Base-by-base conservation (phyloP, 2,797 vertebrate genomes). In the Poeciliopsis presidionis region DNA sequence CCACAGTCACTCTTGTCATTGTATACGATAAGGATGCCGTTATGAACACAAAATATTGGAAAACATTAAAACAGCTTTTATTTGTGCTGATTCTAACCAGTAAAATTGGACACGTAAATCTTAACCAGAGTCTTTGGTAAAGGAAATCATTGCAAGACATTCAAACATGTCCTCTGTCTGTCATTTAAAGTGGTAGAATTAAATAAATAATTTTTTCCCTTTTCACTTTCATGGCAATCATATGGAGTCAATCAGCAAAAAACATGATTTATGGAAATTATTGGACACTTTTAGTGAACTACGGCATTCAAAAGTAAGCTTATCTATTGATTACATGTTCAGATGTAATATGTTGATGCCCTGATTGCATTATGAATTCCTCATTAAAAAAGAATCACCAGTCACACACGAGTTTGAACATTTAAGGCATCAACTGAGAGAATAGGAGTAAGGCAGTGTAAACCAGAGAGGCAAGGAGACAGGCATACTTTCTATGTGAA, bases 271-370 rank as follows among this genome's bases (percentile, higher is more conserved):
- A 65, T 65, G 41, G 8, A 49, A 59, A 59, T 59, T 30, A 45
- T 59, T 43, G 18, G 43, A 74, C n/a, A 41, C 25, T 51, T 47
- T n/a, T n/a, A 72, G 33, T 72, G 7, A 74, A 59, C 39, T 59
- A n/a, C 39, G 57, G 7, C 39, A 39, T 65, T 65, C 18, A 22
- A 39, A 20, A 22, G 20, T 57, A 74, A 57, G 49, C 14, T 12
- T 18, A 55, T 25, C 22, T 73, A 55, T 73, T 57, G 36, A 55
- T 73, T 73, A 28, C 7, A n/a, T 43, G 51, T 73, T 55, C 47
- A 43, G 25, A 61, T 74, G n/a, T 20, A 57, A 14, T n/a, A 55
- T 59, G 55, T 51, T 46, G 28, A 30, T 61, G n/a, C 18, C 16
- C 28, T 53, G 49, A 22, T 57, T 74, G 36, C 16, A 20, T 45